A percentile compares a stretch with the other conserved stretches of the same genome.
These are phyloP conservation scores for Cebus imitator DNA, from an alignment of 2,113 vertebrate genomes.

Conservation along the genomic window DNA sequence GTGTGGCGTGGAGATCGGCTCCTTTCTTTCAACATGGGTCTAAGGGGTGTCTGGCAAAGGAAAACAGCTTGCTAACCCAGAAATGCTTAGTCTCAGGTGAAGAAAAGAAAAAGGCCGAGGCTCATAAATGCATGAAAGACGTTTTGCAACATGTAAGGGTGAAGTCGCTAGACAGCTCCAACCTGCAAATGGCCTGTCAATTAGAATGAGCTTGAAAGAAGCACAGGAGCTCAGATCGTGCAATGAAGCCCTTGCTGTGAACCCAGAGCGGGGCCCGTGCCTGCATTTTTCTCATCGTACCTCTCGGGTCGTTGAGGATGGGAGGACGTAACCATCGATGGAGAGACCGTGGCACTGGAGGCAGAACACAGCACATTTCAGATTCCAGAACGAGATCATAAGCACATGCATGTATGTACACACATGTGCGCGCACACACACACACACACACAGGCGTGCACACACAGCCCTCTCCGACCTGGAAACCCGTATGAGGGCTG, in stretches of 20 bases:
- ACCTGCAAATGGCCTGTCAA: background rate
- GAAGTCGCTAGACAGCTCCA: background rate
- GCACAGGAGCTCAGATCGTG: background rate
- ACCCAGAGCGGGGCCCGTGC: fast-evolving
- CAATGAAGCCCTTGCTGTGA: background rate
- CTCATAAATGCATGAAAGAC: background rate
- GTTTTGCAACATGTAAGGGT: background rate
- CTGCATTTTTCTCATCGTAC: conserved; percentile 79
- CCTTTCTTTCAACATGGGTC: background rate
- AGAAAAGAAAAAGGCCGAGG: background rate
- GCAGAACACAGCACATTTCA: conserved; percentile 52
- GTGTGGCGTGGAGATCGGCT: background rate
- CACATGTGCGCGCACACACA: too few species aligned
- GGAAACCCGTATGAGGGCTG: conserved; percentile 36
- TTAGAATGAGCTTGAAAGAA: background rate
- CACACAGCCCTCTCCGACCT: background rate
- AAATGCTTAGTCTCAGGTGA: background rate
- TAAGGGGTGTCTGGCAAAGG: background rate
- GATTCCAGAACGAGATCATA: background rate
- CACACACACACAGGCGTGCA: too few species aligned
- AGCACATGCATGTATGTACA: background rate
- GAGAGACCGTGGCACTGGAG: conserved; percentile 95
- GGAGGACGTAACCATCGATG: conserved; percentile 96
- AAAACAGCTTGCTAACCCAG: background rate
- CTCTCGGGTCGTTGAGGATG: conserved; percentile 97